Evolutionary conservation across 1,140 invertebrate genomes (phyloP).

Genomic region (Drosophila teissieri): DNA sequence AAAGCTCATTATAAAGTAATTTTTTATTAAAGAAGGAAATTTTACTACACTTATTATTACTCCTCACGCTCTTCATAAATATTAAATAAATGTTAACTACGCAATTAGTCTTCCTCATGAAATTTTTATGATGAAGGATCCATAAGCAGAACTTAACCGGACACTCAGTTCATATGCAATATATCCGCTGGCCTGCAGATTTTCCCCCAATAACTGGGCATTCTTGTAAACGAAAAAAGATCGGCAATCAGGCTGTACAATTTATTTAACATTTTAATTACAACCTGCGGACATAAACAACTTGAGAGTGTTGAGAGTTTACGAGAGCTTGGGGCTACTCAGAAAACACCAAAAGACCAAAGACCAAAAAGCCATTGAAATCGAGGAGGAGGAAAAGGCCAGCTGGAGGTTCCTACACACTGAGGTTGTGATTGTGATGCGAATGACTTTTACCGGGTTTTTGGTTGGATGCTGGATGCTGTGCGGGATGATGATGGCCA

Average conservation of each 20-base stretch:
- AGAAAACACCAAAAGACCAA: slow-evolving; percentile 18
- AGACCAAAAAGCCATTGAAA: slow-evolving; percentile 7
- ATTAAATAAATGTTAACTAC: background rate
- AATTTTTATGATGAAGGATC: background rate
- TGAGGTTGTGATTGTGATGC: slow-evolving; percentile 23
- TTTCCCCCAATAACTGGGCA: background rate
- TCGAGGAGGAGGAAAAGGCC: slow-evolving; percentile 28
- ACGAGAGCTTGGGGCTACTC: slow-evolving; percentile 35
- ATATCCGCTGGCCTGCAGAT: slow-evolving; percentile 25
- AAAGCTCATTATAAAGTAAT: too few species aligned
- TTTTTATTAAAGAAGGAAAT: too few species aligned
- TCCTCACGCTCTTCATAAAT: too few species aligned
- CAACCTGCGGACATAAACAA: slow-evolving; percentile 63
- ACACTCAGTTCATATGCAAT: slow-evolving; percentile 6
- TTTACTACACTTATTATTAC: too few species aligned
- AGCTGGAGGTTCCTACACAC: slow-evolving; percentile 38
- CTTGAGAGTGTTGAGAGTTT: slow-evolving; percentile 47
- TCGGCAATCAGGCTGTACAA: slow-evolving; percentile 37
- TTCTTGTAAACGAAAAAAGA: slow-evolving; percentile 6
- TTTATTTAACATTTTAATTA: slow-evolving; percentile 81
- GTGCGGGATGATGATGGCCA: slow-evolving; percentile 6
- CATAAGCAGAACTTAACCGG: slow-evolving; percentile 4
- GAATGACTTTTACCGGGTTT: slow-evolving; percentile 12
- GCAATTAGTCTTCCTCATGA: background rate
- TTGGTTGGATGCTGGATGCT: slow-evolving; percentile 40